Conservation (phyloP, 2,797 vertebrate species). For the Galago senegalensis region DNA sequence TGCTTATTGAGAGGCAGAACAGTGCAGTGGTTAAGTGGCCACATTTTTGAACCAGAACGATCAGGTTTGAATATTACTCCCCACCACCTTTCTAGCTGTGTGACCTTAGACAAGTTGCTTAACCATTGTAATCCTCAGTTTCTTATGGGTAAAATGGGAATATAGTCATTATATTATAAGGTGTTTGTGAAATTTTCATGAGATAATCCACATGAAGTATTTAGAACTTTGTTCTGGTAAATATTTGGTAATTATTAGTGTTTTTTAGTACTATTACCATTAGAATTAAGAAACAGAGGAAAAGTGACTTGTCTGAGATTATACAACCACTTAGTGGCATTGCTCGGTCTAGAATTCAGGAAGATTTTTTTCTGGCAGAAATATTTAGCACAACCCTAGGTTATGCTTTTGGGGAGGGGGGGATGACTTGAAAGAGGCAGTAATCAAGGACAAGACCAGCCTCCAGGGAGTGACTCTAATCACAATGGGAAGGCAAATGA, state of each 20-base stretch:
- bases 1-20: not conserved
- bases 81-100: not conserved
- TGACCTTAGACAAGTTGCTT: not conserved
- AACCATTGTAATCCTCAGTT: not conserved
- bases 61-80: not conserved
- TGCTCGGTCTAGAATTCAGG: conserved; percentile 15
- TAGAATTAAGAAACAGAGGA: conserved; percentile 54
- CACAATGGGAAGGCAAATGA: not conserved
- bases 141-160: not conserved
- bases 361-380: not conserved
- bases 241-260: conserved; percentile 30
- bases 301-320: conserved; percentile 22
- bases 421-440: not conserved
- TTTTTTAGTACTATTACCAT: conserved; percentile 35
- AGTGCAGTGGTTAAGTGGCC: not conserved
- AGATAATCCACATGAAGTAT: not conserved
- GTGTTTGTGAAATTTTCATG: conserved; percentile 28
- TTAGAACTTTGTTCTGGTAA: conserved; percentile 32
- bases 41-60: not conserved
- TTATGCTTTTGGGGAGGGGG: not conserved
- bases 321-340: not conserved
- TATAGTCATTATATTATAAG: not conserved
- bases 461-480: not conserved
- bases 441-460: not conserved
- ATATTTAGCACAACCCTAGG: not conserved